Conservation (phyloP, 2,888 invertebrate species). For the Andrena hattorfiana region DNA sequence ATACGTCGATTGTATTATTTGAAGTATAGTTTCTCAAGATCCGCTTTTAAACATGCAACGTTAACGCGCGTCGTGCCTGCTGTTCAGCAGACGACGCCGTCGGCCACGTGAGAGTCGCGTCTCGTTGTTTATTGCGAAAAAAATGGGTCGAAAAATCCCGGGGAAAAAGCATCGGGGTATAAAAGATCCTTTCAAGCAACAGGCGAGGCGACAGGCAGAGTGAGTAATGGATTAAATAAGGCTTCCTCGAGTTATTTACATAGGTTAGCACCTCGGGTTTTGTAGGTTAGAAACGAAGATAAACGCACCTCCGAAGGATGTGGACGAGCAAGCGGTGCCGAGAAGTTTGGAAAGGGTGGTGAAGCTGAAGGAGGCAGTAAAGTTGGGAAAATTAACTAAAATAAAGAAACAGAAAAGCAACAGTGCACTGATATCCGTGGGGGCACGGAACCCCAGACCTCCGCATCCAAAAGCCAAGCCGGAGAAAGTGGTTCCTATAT, state of each 20-base stretch:
- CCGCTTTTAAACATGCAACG: not conserved
- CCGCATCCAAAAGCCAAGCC: slow-evolving; percentile 78
- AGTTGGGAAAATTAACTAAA: slow-evolving; percentile 83
- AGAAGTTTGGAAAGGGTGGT: slow-evolving; percentile 90
- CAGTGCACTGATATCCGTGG: slow-evolving; percentile 78
- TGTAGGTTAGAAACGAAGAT: slow-evolving; percentile 90
- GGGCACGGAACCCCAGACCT: slow-evolving; percentile 46
- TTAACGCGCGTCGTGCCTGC: not conserved
- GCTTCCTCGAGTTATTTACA: slow-evolving; percentile 56
- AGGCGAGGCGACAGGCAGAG: slow-evolving; percentile 88
- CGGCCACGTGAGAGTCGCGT: slow-evolving; percentile 40
- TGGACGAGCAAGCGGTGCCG: slow-evolving; percentile 91
- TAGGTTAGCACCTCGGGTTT: slow-evolving; percentile 23
- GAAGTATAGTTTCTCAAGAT: not conserved
- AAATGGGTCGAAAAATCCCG: slow-evolving; percentile 92
- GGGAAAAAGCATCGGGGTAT: slow-evolving; percentile 92
- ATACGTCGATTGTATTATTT: no score
- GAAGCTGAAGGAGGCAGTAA: slow-evolving; percentile 86
- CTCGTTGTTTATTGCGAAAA: slow-evolving; percentile 10
- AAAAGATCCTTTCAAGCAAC: slow-evolving; percentile 91
- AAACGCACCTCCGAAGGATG: slow-evolving; percentile 90
- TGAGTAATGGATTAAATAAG: slow-evolving; percentile 81
- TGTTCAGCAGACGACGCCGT: slow-evolving; percentile 7
- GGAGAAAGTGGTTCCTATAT: slow-evolving; percentile 86
- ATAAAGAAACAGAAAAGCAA: slow-evolving; percentile 81